Base-by-base conservation (phyloP, 64 coral and sea anemone species). In the Dendronephthya gigantea region DNA sequence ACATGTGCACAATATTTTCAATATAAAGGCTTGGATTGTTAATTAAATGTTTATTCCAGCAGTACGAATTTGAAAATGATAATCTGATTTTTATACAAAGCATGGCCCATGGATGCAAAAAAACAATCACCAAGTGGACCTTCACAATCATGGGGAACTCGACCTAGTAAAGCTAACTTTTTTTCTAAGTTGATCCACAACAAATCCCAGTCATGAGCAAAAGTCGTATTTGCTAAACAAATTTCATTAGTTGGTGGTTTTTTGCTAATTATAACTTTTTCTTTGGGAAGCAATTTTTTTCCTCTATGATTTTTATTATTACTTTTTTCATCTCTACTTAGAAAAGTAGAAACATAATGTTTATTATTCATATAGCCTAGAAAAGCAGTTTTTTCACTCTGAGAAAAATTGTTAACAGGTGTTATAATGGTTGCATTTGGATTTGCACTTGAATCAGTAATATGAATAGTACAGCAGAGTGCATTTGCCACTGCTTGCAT, bases 101-200 rank as follows among this genome's bases (percentile, higher is more conserved):
- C 72, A 88, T 88, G 69, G 51, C 68, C 86, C 39, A 88, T 32
- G 49, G 86, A 88, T 81, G 86, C 69, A 82, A 88, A 88, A 82
- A 4, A 88, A 76, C 41, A 87, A 70, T 87, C 85, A 81, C 85
- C 68, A 87, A 66, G 19, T 50, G 68, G 75, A 87, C 68, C 75
- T 79, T 41, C 69, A 50, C 69, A 81, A n/a, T 88, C 86, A 88
- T 36, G 52, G 35, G 69, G 69, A 15, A 88, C 86, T 81, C 70
- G 48, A 50, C 70, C 86, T 88, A 88, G 81, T 51, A 88, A 82
- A 81, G 85, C 49, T 38, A 88, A 50, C 35, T 86, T 86, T 47
- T 69, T 86, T 52, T 45, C 59, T 19, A 86, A 69, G 47, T 30
- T 49, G 47, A 72, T 86, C 31, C 85, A 74, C 7, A 39, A 38